Conservation (phyloP, 2,797 vertebrate species). For the Sarcoramphus papa region DNA sequence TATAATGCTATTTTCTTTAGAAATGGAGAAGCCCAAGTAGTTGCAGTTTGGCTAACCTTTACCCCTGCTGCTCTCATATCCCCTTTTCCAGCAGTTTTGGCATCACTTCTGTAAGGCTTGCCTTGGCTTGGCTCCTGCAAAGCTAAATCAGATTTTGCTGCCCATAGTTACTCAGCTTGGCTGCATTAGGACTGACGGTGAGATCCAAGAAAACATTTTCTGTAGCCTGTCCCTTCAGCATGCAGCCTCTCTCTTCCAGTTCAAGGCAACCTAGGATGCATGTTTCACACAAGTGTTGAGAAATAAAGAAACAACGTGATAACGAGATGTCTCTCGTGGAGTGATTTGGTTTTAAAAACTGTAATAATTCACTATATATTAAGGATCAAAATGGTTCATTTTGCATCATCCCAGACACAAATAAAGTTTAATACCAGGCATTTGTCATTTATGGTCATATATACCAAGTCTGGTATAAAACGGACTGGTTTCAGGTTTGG, state of each 20-base stretch:
- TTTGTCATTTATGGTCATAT: not conserved
- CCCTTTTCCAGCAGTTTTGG: not conserved
- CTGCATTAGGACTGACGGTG: not conserved
- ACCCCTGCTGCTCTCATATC: not conserved
- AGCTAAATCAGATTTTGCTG: not conserved
- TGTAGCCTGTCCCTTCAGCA: not conserved
- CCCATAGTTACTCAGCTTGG: not conserved
- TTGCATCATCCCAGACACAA: not conserved
- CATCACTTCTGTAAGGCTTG: not conserved
- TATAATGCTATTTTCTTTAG: not conserved
- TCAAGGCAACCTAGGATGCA: not conserved
- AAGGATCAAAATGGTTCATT: not conserved
- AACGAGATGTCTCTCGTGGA: not conserved
- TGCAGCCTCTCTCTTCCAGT: not conserved
- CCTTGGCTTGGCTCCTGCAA: not conserved
- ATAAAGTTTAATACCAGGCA: not conserved
- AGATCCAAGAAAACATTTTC: not conserved
- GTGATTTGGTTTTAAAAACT: not conserved
- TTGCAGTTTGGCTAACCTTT: not conserved
- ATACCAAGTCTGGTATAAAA: too few species aligned
- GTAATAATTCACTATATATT: not conserved
- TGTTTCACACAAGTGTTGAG: not conserved
- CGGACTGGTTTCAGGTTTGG: not conserved
- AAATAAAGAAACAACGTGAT: accelerated
- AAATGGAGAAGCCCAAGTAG: not conserved